phyloP scores from a whole-genome alignment of 1,140 invertebrate species.

The Pteromalus puparum region DNA sequence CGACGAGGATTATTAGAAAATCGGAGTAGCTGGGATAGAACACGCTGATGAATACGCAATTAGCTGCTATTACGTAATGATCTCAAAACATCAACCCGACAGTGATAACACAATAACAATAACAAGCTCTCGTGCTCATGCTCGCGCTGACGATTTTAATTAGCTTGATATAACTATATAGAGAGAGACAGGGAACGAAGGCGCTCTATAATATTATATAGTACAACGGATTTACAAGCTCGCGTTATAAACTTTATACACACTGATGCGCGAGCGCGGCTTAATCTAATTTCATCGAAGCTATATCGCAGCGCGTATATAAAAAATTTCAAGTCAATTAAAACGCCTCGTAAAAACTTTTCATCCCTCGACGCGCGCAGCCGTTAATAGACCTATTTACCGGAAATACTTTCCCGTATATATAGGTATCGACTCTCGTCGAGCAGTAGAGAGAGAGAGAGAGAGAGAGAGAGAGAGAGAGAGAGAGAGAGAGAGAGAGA shows the following conservation, averaged over 20 bases:
- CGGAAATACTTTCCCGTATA: not conserved
- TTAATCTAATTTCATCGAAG: not conserved
- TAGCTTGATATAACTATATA: not conserved
- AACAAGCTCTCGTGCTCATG: too few relatives aligned
- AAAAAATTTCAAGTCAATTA: not conserved
- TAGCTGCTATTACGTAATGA: not conserved
- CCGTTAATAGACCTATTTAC: slow-evolving; percentile 8
- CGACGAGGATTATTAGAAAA: too few relatives aligned
- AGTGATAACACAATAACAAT: not conserved
- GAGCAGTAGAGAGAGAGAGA: not conserved
- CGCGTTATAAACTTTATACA: not conserved
- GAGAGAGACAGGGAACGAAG: too few relatives aligned
- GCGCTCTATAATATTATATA: too few relatives aligned
- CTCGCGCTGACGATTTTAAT: not conserved
- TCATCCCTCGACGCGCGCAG: not conserved
- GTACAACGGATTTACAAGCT: not conserved
- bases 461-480: not conserved
- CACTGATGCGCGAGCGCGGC: not conserved
- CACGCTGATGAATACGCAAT: not conserved
- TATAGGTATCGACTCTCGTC: too few relatives aligned
- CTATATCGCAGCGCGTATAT: not conserved
- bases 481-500: not conserved
- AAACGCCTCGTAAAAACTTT: not conserved
- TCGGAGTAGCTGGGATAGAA: too few relatives aligned
- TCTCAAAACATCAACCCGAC: not conserved